phyloP scores from a whole-genome alignment of 2,113 vertebrate species.

The Diadophis punctatus region DNA sequence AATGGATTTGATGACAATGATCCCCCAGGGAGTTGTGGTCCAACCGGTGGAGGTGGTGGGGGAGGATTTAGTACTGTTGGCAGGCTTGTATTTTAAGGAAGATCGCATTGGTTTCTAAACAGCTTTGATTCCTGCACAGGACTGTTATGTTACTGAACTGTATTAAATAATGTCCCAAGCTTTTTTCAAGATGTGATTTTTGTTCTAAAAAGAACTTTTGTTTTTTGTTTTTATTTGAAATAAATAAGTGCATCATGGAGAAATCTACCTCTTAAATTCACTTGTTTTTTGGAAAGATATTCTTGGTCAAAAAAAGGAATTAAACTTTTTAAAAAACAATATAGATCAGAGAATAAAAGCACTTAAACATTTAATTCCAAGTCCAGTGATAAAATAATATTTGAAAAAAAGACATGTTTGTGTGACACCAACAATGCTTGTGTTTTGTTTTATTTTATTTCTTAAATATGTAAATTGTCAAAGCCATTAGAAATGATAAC shows the following conservation, averaged over 20 bases:
- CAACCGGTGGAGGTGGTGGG: constrained; percentile 88
- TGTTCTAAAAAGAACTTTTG: constrained; percentile 57
- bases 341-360: constrained; percentile 46
- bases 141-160: constrained; percentile 62
- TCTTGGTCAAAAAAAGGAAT: constrained; percentile 54
- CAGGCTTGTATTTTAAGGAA: constrained; percentile 90
- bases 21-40: constrained; percentile 94
- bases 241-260: constrained; percentile 72
- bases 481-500: constrained; percentile 52
- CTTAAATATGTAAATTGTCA: constrained; percentile 42
- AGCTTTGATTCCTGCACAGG: constrained; percentile 50
- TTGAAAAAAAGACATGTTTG: constrained; percentile 18
- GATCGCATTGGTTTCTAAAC: constrained; percentile 65
- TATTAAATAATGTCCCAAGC: constrained; percentile 53
- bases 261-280: constrained; percentile 78
- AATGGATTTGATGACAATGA: constrained; percentile 97
- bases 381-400: constrained; percentile 48
- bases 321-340: constrained; percentile 5
- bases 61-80: constrained; percentile 90
- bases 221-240: constrained; percentile 66
- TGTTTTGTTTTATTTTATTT: constrained; percentile 15
- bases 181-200: constrained; percentile 62
- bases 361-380: constrained; percentile 48
- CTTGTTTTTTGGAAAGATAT: constrained; percentile 65
- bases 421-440: constrained; percentile 33